Evolutionary conservation across 53 echinoderm and acorn worm species (phyloP).

Genomic region (Glandiceps talaboti): DNA sequence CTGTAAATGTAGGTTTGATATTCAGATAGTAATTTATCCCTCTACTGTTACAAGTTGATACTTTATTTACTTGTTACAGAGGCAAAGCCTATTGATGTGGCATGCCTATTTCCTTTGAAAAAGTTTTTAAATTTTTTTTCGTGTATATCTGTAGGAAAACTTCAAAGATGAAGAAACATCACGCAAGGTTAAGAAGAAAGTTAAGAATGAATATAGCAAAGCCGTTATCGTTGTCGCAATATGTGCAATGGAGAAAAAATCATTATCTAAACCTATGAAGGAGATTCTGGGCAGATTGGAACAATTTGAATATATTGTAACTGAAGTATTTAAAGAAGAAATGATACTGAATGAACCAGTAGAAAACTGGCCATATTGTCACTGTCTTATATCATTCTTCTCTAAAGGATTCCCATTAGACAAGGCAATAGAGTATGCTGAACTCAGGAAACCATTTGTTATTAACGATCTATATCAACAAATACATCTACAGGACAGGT

Average conservation of each 20-base stretch:
- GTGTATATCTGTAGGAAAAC: too few species aligned
- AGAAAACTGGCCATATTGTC: slow-evolving; percentile 79
- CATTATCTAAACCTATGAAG: slow-evolving; percentile 89
- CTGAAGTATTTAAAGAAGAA: slow-evolving; percentile 71
- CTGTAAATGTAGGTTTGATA: too few species aligned
- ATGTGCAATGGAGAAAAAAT: slow-evolving; percentile 96
- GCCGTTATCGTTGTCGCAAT: slow-evolving; percentile 62
- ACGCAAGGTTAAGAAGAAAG: not conserved
- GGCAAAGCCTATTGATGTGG: too few species aligned
- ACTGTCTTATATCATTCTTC: slow-evolving; percentile 87
- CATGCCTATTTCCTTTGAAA: too few species aligned
- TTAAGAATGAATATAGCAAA: slow-evolving; percentile 21
- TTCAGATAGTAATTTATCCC: too few species aligned
- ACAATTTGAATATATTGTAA: slow-evolving; percentile 72
- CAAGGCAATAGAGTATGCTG: slow-evolving; percentile 80
- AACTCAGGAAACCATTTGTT: slow-evolving; percentile 69
- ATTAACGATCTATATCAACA: slow-evolving; percentile 85
- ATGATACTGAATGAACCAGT: slow-evolving; percentile 86
- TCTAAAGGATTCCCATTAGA: slow-evolving; percentile 87
- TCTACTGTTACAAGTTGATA: too few species aligned
- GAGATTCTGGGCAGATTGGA: slow-evolving; percentile 81
- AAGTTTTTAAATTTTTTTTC: too few species aligned
- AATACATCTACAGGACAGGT: slow-evolving; percentile 72
- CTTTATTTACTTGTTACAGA: too few species aligned
- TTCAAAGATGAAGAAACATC: not conserved